Evolutionary conservation across 1,140 invertebrate genomes (phyloP).

Genomic region (Mycetomoellerius zeteki): DNA sequence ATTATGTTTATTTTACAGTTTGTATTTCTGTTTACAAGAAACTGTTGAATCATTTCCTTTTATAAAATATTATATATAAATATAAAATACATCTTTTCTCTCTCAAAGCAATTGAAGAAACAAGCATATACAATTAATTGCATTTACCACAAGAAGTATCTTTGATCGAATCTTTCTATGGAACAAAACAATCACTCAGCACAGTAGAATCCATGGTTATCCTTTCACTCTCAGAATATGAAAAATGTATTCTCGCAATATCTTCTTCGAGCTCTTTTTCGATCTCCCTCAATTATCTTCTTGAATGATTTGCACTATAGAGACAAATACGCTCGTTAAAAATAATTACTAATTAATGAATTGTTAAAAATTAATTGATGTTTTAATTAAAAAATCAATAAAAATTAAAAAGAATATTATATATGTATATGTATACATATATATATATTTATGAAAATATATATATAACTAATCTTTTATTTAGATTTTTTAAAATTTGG

Average conservation of each 20-base stretch:
- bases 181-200: conserved; percentile 12
- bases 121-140: conserved; percentile 21
- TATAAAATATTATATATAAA: neutral
- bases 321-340: neutral
- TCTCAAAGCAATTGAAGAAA: neutral
- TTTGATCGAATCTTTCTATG: conserved; percentile 22
- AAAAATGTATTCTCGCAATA: conserved; percentile 26
- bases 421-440: no score
- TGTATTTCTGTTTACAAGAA: neutral
- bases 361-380: conserved; percentile 1
- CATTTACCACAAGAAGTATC: neutral
- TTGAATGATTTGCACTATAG: conserved; percentile 33
- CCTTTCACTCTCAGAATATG: conserved; percentile 14
- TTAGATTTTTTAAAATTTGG: neutral
- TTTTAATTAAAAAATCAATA: neutral
- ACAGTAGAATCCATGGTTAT: conserved; percentile 22
- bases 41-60: neutral
- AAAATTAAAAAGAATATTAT: conserved; percentile 27
- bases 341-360: neutral
- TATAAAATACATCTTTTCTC: neutral
- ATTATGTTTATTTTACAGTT: neutral
- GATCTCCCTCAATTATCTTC: conserved; percentile 18
- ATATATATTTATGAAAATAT: neutral
- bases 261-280: conserved; percentile 37
- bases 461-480: neutral